A percentile compares a stretch with the other conserved stretches of the same genome.
Conservation (phyloP, 2,113 vertebrate genomes). For the Boulengeromyrus knoepffleri region DNA sequence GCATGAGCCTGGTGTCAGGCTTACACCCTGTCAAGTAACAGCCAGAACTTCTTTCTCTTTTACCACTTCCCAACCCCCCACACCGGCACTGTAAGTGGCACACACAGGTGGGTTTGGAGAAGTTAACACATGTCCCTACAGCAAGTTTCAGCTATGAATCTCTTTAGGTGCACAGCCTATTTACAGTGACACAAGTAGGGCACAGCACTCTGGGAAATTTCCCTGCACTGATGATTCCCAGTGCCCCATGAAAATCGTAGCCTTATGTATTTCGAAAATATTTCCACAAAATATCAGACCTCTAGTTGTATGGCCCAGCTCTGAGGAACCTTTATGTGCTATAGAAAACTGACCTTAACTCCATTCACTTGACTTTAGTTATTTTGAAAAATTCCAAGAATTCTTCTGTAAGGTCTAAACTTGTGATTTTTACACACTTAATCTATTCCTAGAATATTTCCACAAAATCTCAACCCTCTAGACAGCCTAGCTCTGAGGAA, state of each 20-base stretch:
- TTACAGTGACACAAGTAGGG: constrained; percentile 23
- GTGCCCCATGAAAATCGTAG: neutral
- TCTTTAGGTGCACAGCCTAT: neutral
- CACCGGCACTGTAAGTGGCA: constrained; percentile 63
- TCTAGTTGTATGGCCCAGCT: neutral
- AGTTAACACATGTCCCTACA: constrained; percentile 41
- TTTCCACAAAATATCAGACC: neutral
- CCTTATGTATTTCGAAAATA: neutral
- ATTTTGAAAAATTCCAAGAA: neutral
- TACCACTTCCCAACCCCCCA: constrained; percentile 53
- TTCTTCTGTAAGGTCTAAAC: neutral
- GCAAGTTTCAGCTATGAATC: constrained; percentile 35
- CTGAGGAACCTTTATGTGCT: neutral
- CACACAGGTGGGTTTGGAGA: constrained; percentile 67
- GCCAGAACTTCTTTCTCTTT: constrained; percentile 67
- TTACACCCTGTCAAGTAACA: constrained; percentile 58
- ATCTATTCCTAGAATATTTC: neutral
- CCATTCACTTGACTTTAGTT: neutral
- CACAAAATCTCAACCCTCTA: neutral
- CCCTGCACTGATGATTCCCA: neutral
- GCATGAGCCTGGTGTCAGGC: constrained; percentile 56
- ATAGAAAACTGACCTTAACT: neutral
- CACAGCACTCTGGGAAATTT: neutral
- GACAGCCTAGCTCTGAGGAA: neutral
- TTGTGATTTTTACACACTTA: neutral